phyloP scores from a whole-genome alignment of 2,888 invertebrate genomes.

The Poecilus cupreus region DNA sequence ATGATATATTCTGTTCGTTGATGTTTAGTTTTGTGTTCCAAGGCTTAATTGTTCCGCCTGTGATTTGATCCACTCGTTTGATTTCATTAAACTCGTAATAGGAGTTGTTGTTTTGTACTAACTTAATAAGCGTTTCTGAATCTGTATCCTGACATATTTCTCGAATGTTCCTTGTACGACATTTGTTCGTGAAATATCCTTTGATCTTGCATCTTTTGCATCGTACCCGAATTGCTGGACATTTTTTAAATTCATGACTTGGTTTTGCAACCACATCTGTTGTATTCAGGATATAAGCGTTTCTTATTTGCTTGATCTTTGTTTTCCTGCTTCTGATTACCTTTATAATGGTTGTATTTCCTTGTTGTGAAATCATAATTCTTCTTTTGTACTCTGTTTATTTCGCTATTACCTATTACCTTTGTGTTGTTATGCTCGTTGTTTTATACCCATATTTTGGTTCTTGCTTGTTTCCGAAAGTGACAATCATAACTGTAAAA shows the following conservation, averaged over 20 bases:
- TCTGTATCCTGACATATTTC: not conserved
- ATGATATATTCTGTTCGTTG: no score
- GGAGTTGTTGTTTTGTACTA: not conserved
- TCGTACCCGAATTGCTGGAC: constrained; percentile 61
- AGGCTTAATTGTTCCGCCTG: constrained; percentile 14
- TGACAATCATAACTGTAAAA: no score
- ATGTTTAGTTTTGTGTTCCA: constrained; percentile 49
- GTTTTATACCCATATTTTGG: not conserved
- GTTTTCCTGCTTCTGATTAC: not conserved
- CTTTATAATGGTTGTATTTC: constrained; percentile 33
- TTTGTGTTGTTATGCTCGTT: not conserved
- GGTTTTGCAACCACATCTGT: constrained; percentile 57
- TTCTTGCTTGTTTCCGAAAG: not conserved
- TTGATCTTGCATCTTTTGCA: constrained; percentile 61
- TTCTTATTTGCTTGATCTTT: no score
- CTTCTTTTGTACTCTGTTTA: constrained; percentile 11
- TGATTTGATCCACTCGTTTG: not conserved
- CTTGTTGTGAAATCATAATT: no score
- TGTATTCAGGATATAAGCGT: constrained; percentile 9
- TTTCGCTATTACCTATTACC: not conserved
- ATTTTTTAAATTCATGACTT: constrained; percentile 47
- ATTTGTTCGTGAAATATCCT: constrained; percentile 63
- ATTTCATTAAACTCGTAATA: not conserved
- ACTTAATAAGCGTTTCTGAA: not conserved
- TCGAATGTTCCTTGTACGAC: constrained; percentile 57